Percentiles rank a stretch among this genome's conserved stretches.
These are phyloP conservation scores for Drosophila carrolli DNA, from an alignment of 1,140 invertebrate genomes.

Conservation along the genomic window DNA sequence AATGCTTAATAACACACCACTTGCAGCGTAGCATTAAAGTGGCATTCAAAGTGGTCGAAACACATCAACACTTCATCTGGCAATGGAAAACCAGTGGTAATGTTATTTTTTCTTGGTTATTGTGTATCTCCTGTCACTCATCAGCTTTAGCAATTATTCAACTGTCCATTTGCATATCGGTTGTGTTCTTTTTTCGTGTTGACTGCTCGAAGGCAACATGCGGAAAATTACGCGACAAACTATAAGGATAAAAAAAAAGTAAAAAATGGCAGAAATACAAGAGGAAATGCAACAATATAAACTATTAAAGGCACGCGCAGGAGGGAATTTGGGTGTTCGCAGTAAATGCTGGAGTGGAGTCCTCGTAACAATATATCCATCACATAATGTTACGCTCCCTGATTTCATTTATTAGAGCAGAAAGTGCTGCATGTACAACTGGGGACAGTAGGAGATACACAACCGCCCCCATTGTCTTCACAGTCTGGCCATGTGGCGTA, in stretches of 20 bases:
- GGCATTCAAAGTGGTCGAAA: constrained; percentile 29
- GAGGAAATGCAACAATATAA: constrained; percentile 68
- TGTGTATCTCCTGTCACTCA: constrained; percentile 35
- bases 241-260: constrained; percentile 3
- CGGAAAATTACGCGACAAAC: constrained; percentile 77
- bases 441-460: constrained; percentile 41
- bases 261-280: not conserved
- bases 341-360: constrained; percentile 9
- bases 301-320: constrained; percentile 54
- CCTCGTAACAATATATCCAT: constrained; percentile 78
- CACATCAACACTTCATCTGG: constrained; percentile 25
- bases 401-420: constrained; percentile 83
- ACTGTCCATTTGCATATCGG: constrained; percentile 68
- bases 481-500: constrained; percentile 56
- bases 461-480: constrained; percentile 7
- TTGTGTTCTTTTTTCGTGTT: constrained; percentile 11
- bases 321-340: not conserved
- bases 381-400: constrained; percentile 81
- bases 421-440: constrained; percentile 72
- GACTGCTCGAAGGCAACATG: constrained; percentile 65
- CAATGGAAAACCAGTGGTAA: constrained; percentile 6
- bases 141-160: constrained; percentile 72
- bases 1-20: constrained; percentile 11
- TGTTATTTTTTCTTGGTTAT: constrained; percentile 25
- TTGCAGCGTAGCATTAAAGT: constrained; percentile 31